Conservation (phyloP, 64 coral and sea anemone species). For the Porites australiensis region DNA sequence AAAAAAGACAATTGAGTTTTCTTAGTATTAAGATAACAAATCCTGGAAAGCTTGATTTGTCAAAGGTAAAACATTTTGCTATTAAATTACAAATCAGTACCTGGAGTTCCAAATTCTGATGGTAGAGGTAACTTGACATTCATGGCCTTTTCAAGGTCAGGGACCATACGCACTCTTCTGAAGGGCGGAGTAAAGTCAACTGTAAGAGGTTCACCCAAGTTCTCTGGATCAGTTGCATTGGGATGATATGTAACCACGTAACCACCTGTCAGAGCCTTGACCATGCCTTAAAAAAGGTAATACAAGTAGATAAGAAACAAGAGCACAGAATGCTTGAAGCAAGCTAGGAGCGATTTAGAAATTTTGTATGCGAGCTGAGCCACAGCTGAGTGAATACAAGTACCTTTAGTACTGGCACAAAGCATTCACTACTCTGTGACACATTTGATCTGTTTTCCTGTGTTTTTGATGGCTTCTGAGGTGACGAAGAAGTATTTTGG, state of each 20-base stretch:
- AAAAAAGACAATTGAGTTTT: not conserved
- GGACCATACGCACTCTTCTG: conserved; percentile 83
- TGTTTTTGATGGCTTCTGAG: too few relatives aligned
- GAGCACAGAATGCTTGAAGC: too few relatives aligned
- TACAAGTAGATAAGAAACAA: not conserved
- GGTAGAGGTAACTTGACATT: conserved; percentile 79
- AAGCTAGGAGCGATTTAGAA: too few relatives aligned
- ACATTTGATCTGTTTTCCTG: too few relatives aligned
- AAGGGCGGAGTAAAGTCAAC: conserved; percentile 97
- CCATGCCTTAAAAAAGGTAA: conserved; percentile 64
- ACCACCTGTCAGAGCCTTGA: conserved; percentile 85
- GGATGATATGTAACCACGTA: conserved; percentile 94
- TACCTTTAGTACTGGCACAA: too few relatives aligned
- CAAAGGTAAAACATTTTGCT: too few relatives aligned
- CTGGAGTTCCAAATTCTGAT: conserved; percentile 83
- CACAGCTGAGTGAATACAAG: too few relatives aligned
- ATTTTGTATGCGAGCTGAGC: too few relatives aligned
- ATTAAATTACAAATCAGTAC: conserved; percentile 24
- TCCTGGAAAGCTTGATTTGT: too few relatives aligned
- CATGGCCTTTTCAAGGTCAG: conserved; percentile 86
- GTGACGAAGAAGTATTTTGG: too few relatives aligned
- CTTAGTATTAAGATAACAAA: too few relatives aligned
- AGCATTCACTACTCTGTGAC: too few relatives aligned
- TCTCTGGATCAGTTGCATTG: conserved; percentile 88
- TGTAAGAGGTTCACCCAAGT: conserved; percentile 77